phyloP scores from a whole-genome alignment of 2,797 vertebrate genomes.

The Pristis pectinata region DNA sequence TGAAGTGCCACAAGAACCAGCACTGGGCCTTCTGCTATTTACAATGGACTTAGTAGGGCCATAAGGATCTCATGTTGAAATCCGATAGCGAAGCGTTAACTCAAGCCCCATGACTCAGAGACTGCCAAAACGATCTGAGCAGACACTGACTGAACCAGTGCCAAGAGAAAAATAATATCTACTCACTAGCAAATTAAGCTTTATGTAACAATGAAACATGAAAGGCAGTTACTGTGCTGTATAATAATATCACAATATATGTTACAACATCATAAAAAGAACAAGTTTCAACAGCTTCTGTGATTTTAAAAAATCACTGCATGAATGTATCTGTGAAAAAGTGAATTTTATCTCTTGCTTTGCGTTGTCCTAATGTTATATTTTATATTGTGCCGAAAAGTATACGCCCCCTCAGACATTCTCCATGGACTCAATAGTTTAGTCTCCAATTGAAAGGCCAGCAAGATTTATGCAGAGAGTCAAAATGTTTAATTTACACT shows the following conservation, averaged over 20 bases:
- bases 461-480: slow-evolving; percentile 5
- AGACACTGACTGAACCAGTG: not conserved
- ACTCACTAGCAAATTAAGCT: not conserved
- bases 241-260: not conserved
- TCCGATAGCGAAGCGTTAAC: not conserved
- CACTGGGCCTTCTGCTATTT: too few relatives aligned
- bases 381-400: not conserved
- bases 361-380: not conserved
- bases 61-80: not conserved
- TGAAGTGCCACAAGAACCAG: too few relatives aligned
- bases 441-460: slow-evolving; percentile 5
- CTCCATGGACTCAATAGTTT: not conserved
- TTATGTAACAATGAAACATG: not conserved
- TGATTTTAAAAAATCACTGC: not conserved
- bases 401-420: not conserved
- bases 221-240: not conserved
- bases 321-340: not conserved
- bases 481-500: slow-evolving; percentile 30
- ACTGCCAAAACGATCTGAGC: not conserved
- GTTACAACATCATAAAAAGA: not conserved
- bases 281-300: not conserved
- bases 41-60: not conserved
- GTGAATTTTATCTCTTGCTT: not conserved
- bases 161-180: not conserved
- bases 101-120: not conserved